Base-by-base conservation (phyloP, 2,888 invertebrate genomes). In the Terebella lapidaria region DNA sequence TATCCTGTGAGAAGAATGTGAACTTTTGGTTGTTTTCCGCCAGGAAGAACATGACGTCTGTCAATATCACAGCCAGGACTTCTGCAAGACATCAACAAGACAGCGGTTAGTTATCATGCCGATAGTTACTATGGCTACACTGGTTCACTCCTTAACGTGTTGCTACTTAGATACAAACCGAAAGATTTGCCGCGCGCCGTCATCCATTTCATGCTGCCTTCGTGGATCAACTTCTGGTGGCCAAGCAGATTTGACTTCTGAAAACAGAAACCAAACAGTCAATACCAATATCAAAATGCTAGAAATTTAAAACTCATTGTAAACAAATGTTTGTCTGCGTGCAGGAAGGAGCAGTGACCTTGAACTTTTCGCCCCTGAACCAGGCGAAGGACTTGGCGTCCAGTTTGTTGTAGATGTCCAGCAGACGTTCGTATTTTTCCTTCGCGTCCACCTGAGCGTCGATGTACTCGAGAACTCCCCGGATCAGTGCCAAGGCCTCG, bases 21-120 rank as follows among this genome's bases (percentile, higher is more conserved):
- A 92, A 94, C 64, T 94, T 94, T 78, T 93, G 92, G 74, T 92
- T 93, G 75, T 89, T 91, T 79, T 94, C 94, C 79, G 89, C 89
- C 60, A 95, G 84, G 74, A 95, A 94, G 82, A 94, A 91, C 56
- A 95, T 82, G 58, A 94, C 89, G 79, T 95, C 95, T 0, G 92
- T 92, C 29, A 95, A 84, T 1, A 94, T 91, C 57, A 95, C 91
- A 64, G 93, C 92, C 10, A 91, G 83, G 0, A 94, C 88, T 53
- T 91, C 87, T 80, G 90, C 2, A 47, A 62, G 52, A 60, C n/a
- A 58, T 20, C n/a, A n/a, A n/a, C n/a, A n/a, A n/a, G n/a, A n/a
- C n/a, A n/a, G n/a, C n/a, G n/a, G n/a, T n/a, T n/a, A n/a, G n/a
- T n/a, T n/a, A n/a, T n/a, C n/a, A n/a, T n/a, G n/a, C n/a, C n/a